Percentiles rank a stretch among this genome's conserved stretches.
phyloP scores from a whole-genome alignment of 2,888 invertebrate genomes.

The Gastracanthus pulcherrimus region DNA sequence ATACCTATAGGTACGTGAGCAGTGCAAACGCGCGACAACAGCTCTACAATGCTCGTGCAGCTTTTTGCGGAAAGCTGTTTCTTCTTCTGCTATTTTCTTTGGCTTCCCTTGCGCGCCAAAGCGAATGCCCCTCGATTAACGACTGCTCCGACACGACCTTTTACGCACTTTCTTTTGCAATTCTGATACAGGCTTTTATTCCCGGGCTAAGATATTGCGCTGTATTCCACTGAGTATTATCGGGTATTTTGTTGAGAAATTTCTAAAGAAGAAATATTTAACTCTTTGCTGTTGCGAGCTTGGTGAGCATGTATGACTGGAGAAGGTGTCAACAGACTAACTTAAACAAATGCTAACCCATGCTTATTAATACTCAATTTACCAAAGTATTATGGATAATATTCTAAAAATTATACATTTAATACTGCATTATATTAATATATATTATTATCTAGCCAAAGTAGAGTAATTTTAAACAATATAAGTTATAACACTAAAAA shows the following conservation, averaged over 20 bases:
- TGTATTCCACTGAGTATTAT: not conserved
- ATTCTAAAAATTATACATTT: no score
- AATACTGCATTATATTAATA: no score
- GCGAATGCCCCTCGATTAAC: conserved; percentile 22
- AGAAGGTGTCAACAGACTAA: not conserved
- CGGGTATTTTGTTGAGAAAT: not conserved
- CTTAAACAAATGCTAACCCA: no score
- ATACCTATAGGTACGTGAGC: not conserved
- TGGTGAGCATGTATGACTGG: no score
- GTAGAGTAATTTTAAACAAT: no score
- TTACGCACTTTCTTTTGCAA: conserved; percentile 25
- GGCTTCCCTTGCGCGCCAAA: not conserved
- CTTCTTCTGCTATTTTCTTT: not conserved
- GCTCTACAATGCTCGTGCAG: not conserved
- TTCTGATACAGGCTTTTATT: conserved; percentile 9
- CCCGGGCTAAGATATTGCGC: not conserved
- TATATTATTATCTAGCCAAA: no score
- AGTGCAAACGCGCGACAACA: not conserved
- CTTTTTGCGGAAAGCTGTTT: not conserved
- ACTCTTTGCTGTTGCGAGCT: not conserved
- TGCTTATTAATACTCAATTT: no score
- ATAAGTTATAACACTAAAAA: no score
- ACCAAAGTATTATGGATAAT: no score
- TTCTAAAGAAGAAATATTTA: not conserved
- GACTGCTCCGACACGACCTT: conserved; percentile 11